Evolutionary conservation across 2,797 vertebrate species (phyloP).

Genomic region (Avahi laniger): DNA sequence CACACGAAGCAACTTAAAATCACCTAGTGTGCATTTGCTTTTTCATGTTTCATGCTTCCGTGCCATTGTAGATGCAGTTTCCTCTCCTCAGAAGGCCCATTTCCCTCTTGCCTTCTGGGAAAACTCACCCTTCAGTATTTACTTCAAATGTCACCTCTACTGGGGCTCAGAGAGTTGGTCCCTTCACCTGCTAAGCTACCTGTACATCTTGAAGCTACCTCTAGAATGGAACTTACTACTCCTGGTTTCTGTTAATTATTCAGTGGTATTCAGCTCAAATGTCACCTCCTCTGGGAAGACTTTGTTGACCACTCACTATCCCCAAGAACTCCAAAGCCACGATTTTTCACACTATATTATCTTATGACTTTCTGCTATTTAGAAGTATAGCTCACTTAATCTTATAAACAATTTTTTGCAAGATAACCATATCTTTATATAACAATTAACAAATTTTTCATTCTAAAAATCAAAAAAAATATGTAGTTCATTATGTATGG

Average conservation of each 20-base stretch:
- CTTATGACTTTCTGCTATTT: not conserved
- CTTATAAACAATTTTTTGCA: not conserved
- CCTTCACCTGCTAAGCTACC: not conserved
- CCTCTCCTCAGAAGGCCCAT: not conserved
- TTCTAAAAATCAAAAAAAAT: not conserved
- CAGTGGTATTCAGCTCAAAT: not conserved
- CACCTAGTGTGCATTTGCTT: not conserved
- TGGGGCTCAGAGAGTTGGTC: not conserved
- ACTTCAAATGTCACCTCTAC: not conserved
- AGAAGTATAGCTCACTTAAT: not conserved
- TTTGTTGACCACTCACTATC: not conserved
- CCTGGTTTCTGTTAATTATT: not conserved
- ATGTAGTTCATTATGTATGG: not conserved
- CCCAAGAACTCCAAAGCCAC: not conserved
- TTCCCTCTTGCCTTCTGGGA: not conserved
- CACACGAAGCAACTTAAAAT: not conserved
- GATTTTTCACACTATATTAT: not conserved
- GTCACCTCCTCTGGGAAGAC: not conserved
- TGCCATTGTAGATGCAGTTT: not conserved
- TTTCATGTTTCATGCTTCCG: not conserved
- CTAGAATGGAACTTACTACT: not conserved
- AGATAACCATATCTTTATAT: not conserved
- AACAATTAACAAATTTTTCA: not conserved
- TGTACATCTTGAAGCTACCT: not conserved
- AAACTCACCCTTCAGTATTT: conserved; percentile 26